Evolutionary conservation across 2,797 vertebrate genomes (phyloP), one percentile per base, ranked within the genome.

Genomic region (Knipowitschia caucasica): DNA sequence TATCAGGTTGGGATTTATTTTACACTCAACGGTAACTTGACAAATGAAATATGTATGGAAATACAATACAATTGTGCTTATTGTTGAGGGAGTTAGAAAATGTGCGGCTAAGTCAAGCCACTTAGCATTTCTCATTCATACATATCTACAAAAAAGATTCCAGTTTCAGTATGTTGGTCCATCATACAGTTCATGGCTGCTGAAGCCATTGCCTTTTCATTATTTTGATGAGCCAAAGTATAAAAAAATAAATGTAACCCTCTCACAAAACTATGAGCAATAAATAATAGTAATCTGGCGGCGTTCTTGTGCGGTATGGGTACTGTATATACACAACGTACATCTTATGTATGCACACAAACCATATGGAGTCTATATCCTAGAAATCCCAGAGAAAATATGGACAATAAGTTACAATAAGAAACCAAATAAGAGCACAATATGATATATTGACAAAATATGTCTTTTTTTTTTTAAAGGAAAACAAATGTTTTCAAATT

Each of bases 181-280:
- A 57, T 78, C 67, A 67, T 77, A 75, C 62, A 44, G 66, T 60
- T 42, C 60, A 52, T 53, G 49, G 62, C 74, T 50, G 52, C 64
- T 67, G 75, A 67, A 73, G 68, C 62, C 66, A 27, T 79, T 53
- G 61, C 74, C 71, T 82, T 69, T 77, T 65, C 58, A 69, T 83
- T 83, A 80, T 81, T 83, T 30, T 47, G 82, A 82, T 83, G 83
- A 87, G 75, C 81, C 78, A 69, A 80, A 86, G 86, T 86, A 76
- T 88, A 88, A 78, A 91, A 91, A 91, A 91, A 90, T 90, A 90
- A 90, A 89, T 90, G 86, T 85, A 88, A 90, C 86, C 88, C 84
- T 89, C 89, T 90, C 84, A 90, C 89, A 88, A 88, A 89, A 88
- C 82, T 84, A 89, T 81, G 83, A 87, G 77, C 84, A 89, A 89